These are phyloP conservation scores for Aplysina aerophoba DNA, from an alignment of 37 sponge, comb jelly and placozoan genomes.

Conservation along the genomic window DNA sequence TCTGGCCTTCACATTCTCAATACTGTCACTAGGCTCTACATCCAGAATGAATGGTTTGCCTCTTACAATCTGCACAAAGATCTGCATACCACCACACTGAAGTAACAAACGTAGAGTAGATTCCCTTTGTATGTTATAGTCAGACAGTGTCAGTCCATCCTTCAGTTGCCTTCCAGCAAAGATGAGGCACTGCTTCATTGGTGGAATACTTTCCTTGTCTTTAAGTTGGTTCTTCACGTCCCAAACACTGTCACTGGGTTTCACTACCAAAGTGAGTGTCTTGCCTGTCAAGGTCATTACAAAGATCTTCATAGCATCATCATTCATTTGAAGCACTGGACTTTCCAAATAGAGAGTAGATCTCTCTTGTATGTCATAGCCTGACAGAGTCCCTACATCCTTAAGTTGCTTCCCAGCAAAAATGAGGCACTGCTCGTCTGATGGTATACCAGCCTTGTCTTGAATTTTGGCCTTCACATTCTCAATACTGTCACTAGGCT, in stretches of 20 bases:
- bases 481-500: slow-evolving; percentile 38
- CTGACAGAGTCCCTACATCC: slow-evolving; percentile 1
- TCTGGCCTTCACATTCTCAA: slow-evolving; percentile 33
- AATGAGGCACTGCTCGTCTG: slow-evolving; percentile 45
- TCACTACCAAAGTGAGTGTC: slow-evolving; percentile 47
- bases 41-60: slow-evolving; percentile 21
- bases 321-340: too few species aligned
- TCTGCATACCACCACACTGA: slow-evolving; percentile 28
- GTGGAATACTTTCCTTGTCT: slow-evolving; percentile 55
- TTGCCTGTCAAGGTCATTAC: slow-evolving; percentile 31
- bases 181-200: slow-evolving; percentile 40
- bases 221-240: slow-evolving; percentile 7
- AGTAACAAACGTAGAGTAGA: slow-evolving; percentile 8
- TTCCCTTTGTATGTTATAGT: slow-evolving; percentile 49
- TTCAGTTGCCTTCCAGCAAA: slow-evolving; percentile 23
- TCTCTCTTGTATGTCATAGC: not conserved
- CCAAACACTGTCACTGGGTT: slow-evolving; percentile 22
- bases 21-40: not conserved
- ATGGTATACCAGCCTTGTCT: slow-evolving; percentile 43
- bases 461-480: slow-evolving; percentile 41
- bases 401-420: slow-evolving; percentile 42
- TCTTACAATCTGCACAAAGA: not conserved
- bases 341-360: not conserved
- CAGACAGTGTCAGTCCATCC: not conserved
- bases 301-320: slow-evolving; percentile 32